A percentile compares a stretch with the other conserved stretches of the same genome.
Conservation (phyloP, 2,797 vertebrate species). For the Lacerta viridis region DNA sequence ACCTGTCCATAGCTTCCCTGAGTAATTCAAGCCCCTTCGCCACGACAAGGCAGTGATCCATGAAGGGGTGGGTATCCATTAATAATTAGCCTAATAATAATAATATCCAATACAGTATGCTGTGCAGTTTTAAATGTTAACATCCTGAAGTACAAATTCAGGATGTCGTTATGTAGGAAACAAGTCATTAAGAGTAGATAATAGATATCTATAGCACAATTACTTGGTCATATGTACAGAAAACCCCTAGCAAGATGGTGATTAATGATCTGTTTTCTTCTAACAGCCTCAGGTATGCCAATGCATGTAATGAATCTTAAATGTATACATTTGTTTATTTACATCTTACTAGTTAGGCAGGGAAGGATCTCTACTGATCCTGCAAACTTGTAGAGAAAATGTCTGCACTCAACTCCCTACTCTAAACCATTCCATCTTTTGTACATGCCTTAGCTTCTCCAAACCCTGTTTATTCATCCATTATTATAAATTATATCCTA, state of each 20-base stretch:
- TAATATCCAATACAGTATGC: background rate
- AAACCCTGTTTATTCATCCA: too few relatives aligned
- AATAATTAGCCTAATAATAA: slow-evolving; percentile 23
- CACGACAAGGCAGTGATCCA: too few relatives aligned
- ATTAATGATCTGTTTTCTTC: background rate
- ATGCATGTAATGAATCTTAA: background rate
- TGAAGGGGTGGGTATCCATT: too few relatives aligned
- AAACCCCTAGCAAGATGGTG: background rate
- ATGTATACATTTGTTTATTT: background rate
- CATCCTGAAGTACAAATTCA: background rate
- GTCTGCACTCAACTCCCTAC: too few relatives aligned
- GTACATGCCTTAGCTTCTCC: too few relatives aligned
- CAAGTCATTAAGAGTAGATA: background rate
- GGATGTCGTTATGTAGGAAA: background rate
- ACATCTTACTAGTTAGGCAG: background rate
- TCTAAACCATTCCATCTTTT: too few relatives aligned
- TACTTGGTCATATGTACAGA: background rate
- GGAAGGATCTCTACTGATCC: background rate
- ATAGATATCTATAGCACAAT: background rate
- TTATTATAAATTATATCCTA: too few relatives aligned
- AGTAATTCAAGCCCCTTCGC: too few relatives aligned
- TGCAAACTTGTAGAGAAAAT: background rate
- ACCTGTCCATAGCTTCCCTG: too few relatives aligned
- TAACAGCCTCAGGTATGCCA: background rate
- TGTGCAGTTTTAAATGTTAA: background rate